Evolutionary conservation across 37 sponge, comb jelly and placozoan genomes (phyloP).

Genomic region (Aplysina aerophoba): DNA sequence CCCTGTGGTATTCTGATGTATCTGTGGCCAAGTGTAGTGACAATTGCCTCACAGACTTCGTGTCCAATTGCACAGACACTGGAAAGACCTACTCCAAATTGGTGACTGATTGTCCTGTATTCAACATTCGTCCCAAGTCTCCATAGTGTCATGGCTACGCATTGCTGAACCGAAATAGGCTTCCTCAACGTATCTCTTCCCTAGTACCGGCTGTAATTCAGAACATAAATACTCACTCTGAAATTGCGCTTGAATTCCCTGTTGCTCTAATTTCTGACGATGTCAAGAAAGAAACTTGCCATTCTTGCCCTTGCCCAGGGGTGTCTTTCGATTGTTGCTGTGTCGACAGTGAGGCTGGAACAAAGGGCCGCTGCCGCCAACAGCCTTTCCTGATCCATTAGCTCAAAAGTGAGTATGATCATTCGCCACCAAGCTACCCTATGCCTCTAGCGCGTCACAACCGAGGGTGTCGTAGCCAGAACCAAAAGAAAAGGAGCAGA

Average conservation of each 20-base stretch:
- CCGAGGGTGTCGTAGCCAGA: too few species aligned
- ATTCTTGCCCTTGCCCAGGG: neutral
- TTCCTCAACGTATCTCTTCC: neutral
- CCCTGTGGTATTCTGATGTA: too few species aligned
- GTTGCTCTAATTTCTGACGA: neutral
- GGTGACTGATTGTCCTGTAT: too few species aligned
- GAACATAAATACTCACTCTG: neutral
- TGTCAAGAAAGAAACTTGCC: neutral
- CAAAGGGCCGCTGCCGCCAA: neutral
- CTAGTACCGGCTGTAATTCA: neutral
- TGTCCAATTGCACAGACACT: too few species aligned
- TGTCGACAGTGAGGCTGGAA: neutral
- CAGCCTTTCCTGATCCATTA: neutral
- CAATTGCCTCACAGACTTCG: too few species aligned
- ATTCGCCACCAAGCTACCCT: neutral
- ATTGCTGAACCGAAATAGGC: neutral
- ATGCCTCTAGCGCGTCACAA: too few species aligned
- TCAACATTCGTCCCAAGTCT: too few species aligned
- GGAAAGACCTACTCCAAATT: too few species aligned
- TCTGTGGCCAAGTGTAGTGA: too few species aligned
- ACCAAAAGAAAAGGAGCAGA: too few species aligned
- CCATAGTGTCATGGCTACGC: too few species aligned
- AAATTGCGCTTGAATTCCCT: neutral
- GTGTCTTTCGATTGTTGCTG: neutral
- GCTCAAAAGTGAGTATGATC: neutral